A percentile compares a stretch with the other conserved stretches of the same genome.
Conservation (phyloP, 2,113 vertebrate species). For the Scytalopus superciliaris region DNA sequence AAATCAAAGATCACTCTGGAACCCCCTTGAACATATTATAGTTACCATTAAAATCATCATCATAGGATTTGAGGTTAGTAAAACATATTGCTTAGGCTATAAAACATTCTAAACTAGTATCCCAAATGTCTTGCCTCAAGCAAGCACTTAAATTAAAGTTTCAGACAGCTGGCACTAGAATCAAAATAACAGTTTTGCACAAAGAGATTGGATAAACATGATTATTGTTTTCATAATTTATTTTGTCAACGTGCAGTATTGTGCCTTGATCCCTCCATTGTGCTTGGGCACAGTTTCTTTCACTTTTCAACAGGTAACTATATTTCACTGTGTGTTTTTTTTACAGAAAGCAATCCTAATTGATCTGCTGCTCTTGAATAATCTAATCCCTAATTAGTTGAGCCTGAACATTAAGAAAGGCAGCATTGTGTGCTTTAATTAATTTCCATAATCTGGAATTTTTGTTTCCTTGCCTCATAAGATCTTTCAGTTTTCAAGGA, state of each 20-base stretch:
- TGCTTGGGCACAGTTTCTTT: constrained; percentile 36
- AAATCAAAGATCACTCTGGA: constrained; percentile 72
- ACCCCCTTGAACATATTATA: constrained; percentile 74
- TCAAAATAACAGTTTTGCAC: constrained; percentile 81
- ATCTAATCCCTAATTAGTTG: constrained; percentile 35
- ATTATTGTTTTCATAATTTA: constrained; percentile 85
- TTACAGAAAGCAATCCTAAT: constrained; percentile 14
- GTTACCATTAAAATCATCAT: constrained; percentile 79
- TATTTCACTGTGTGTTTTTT: constrained; percentile 28
- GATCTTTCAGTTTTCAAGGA: constrained; percentile 27
- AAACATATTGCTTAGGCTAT: constrained; percentile 84
- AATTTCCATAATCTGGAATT: constrained; percentile 66
- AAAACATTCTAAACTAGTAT: constrained; percentile 86
- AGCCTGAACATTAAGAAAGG: constrained; percentile 16
- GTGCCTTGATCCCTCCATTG: constrained; percentile 55
- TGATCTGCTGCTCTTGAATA: constrained; percentile 41
- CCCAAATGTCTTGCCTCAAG: constrained; percentile 83
- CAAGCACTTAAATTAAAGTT: constrained; percentile 86
- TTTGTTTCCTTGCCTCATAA: constrained; percentile 36
- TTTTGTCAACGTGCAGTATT: constrained; percentile 69
- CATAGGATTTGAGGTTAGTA: constrained; percentile 81
- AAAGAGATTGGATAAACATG: constrained; percentile 81
- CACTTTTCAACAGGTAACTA: constrained; percentile 76
- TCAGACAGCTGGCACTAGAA: constrained; percentile 84
- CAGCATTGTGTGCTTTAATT: constrained; percentile 51